A percentile compares a stretch with the other conserved stretches of the same genome.
phyloP scores from a whole-genome alignment of 2,888 invertebrate genomes.

The Geophilus truncorum region DNA sequence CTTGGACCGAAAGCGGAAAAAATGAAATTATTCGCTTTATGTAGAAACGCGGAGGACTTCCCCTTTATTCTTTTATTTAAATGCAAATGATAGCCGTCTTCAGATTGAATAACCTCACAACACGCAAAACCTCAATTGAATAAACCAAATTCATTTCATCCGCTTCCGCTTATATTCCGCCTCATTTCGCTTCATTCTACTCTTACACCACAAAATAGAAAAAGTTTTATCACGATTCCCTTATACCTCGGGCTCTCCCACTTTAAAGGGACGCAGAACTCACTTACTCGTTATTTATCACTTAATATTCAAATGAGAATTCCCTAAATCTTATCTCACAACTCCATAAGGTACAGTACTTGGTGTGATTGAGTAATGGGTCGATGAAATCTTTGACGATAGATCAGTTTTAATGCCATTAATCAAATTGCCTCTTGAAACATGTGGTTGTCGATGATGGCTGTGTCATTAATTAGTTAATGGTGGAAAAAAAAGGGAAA shows the following conservation, averaged over 20 bases:
- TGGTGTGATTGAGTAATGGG: no score
- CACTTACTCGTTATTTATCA: background rate
- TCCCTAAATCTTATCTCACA: no score
- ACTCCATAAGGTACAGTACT: no score
- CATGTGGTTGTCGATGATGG: no score
- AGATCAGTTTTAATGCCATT: no score
- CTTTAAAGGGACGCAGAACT: background rate
- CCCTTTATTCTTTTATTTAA: background rate
- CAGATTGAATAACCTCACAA: conserved; percentile 15
- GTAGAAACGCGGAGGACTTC: background rate
- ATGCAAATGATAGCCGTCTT: background rate
- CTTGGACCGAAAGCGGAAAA: no score
- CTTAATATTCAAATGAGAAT: no score
- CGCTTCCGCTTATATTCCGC: background rate
- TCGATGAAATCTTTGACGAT: no score
- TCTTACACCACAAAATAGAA: background rate
- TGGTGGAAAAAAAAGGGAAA: no score
- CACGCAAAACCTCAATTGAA: conserved; percentile 4
- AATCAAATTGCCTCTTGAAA: no score
- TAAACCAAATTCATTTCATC: conserved; percentile 14
- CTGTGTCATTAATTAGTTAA: no score
- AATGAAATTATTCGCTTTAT: background rate
- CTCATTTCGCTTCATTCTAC: background rate
- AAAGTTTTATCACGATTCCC: background rate
- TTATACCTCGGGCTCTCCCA: background rate